Conservation (phyloP, 2,797 vertebrate genomes). For the Danio aesculapii region DNA sequence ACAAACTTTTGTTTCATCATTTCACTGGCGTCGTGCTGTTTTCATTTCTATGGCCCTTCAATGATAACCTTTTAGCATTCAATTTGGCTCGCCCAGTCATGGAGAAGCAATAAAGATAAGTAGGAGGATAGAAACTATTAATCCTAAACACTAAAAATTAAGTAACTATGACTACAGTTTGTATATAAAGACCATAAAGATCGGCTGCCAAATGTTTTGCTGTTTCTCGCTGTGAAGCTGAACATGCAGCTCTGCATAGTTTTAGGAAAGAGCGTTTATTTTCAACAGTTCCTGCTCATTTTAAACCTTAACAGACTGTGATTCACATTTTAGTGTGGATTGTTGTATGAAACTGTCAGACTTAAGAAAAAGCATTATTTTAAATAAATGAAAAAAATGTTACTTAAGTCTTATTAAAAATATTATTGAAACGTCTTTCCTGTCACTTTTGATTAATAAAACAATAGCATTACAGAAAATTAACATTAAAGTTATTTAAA, state of each 20-base stretch:
- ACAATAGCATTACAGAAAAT: no score
- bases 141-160: neutral
- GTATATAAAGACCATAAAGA: neutral
- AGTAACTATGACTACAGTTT: constrained; percentile 1
- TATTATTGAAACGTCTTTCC: no score
- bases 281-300: neutral
- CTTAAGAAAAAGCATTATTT: neutral
- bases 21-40: neutral
- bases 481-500: no score
- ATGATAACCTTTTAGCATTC: neutral
- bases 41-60: neutral
- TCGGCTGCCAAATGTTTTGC: constrained; percentile 1
- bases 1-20: neutral
- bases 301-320: neutral
- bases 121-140: neutral
- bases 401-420: no score
- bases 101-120: neutral
- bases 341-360: neutral
- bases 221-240: neutral
- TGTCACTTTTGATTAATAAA: no score
- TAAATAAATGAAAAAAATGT: no score
- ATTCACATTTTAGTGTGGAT: neutral
- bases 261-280: neutral
- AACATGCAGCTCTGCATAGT: constrained; percentile 5
- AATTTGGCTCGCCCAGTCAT: neutral